Conservation (phyloP, 2,113 vertebrate genomes). For the Albula goreensis region DNA sequence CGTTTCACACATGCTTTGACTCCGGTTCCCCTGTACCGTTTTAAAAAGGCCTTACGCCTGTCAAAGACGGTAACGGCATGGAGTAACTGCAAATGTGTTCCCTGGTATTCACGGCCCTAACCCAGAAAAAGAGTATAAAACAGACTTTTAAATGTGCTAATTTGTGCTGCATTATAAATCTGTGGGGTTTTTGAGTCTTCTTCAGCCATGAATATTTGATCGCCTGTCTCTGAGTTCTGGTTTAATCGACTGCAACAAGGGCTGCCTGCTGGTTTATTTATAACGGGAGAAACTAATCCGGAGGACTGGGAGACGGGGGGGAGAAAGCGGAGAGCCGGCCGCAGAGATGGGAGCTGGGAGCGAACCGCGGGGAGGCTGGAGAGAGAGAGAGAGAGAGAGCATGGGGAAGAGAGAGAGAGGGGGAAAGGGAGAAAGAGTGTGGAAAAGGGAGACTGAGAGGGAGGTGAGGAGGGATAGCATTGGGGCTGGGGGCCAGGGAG, state of each 20-base stretch:
- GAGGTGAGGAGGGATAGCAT: not conserved
- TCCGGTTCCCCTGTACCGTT: not conserved
- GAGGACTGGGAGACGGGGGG: not conserved
- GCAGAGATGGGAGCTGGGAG: not conserved
- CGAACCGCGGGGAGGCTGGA: not conserved
- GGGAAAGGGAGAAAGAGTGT: not conserved
- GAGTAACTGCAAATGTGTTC: not conserved
- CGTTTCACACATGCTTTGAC: not conserved
- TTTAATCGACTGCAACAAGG: slow-evolving; percentile 9
- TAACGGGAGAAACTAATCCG: slow-evolving; percentile 34
- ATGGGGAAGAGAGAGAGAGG: not conserved
- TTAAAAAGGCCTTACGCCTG: not conserved
- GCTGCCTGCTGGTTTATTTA: slow-evolving; percentile 45
- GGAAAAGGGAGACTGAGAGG: not conserved
- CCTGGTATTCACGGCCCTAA: slow-evolving; percentile 26
- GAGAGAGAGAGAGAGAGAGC: too few species aligned
- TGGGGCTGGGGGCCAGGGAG: not conserved
- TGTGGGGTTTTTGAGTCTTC: slow-evolving; percentile 33
- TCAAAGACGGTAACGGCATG: too few species aligned
- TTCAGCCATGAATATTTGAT: slow-evolving; percentile 44
- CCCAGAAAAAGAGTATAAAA: slow-evolving; percentile 39
- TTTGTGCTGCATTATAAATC: slow-evolving; percentile 36
- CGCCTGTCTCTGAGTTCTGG: slow-evolving; percentile 31
- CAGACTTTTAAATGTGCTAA: slow-evolving; percentile 39
- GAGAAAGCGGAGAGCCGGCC: not conserved